Evolutionary conservation across 2,797 vertebrate genomes (phyloP), one percentile per base, ranked within the genome.

Genomic region (Malacoraja senta): DNA sequence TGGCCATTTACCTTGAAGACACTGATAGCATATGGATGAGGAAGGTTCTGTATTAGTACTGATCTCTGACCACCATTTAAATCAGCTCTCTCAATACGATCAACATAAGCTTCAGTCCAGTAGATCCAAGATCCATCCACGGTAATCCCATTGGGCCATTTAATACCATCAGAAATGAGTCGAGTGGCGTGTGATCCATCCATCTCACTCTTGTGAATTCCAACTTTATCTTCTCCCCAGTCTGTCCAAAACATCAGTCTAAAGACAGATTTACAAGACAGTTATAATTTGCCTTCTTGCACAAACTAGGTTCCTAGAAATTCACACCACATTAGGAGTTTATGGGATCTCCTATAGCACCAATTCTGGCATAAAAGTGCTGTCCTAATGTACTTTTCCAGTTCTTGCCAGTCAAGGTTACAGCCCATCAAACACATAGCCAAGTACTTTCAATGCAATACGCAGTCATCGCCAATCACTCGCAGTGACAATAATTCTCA

Each of bases 241-340:
- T 99, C 99, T 0, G 99, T 99, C 99, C 99, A 99, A 96, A 99
- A 99, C 99, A 99, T 99, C 95, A 99, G 93, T 93, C 99, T 99
- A 95, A 19, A 68, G 77, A 65, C 24, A 81, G 61, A 77, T 68
- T 68, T 19, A 1, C 29, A 63, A 77, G 1, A 63, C 72, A 90
- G 4, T 21, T 93, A 76, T 53, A 93, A 63, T 74, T 53, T 35
- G 21, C 8, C 12, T 3, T 77, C 38, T 77, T 53, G 53, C 38
- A n/a, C 7, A 32, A 77, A 15, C 10, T 53, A 26, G 71, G 71
- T 7, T 21, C 71, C 26, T 26, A 74, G 24, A 68, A 68, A 68
- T 21, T 74, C 65, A 68, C 65, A 68, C 65, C 17, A 17, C 17
- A 68, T 17, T 21, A 74, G 71, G 71, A 74, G 19, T 4, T 19